Evolutionary conservation across 2,888 invertebrate species (phyloP).

Genomic region (Mechanitis mazaeus): DNA sequence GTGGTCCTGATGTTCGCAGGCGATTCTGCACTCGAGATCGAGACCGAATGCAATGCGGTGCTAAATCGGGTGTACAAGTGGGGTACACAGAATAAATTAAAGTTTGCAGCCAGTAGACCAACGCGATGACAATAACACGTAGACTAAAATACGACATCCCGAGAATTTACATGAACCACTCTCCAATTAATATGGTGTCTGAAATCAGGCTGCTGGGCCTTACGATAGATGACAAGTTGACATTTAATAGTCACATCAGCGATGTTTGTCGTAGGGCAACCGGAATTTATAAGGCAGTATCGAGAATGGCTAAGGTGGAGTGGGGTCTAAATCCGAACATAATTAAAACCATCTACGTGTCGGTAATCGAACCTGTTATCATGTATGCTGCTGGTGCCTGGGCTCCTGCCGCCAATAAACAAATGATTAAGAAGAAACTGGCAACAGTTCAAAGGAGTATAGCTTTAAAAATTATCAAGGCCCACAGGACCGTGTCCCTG

Average conservation of each 20-base stretch:
- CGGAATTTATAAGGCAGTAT: slow-evolving; percentile 13
- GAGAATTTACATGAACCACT: too few relatives aligned
- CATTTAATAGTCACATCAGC: background rate
- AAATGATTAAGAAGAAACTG: slow-evolving; percentile 9
- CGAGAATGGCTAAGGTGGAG: background rate
- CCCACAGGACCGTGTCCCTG: slow-evolving; percentile 22
- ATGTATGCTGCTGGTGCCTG: slow-evolving; percentile 19
- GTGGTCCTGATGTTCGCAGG: too few relatives aligned
- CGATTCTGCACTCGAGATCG: too few relatives aligned
- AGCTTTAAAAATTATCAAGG: slow-evolving; percentile 15
- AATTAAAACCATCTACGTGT: slow-evolving; percentile 12
- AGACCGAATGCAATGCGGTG: too few relatives aligned
- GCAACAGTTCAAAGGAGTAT: slow-evolving; percentile 14
- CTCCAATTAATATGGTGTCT: too few relatives aligned
- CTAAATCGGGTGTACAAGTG: too few relatives aligned
- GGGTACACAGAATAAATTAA: too few relatives aligned
- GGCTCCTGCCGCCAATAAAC: slow-evolving; percentile 9
- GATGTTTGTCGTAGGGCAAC: slow-evolving; percentile 5
- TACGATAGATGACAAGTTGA: background rate
- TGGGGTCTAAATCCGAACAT: slow-evolving; percentile 16
- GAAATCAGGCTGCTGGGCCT: slow-evolving; percentile 4
- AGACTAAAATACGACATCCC: too few relatives aligned
- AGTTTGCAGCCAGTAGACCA: too few relatives aligned
- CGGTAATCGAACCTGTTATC: slow-evolving; percentile 18
- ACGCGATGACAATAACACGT: too few relatives aligned